Evolutionary conservation across 2,113 vertebrate genomes (phyloP).

Genomic region (Cephalopterus ornatus): DNA sequence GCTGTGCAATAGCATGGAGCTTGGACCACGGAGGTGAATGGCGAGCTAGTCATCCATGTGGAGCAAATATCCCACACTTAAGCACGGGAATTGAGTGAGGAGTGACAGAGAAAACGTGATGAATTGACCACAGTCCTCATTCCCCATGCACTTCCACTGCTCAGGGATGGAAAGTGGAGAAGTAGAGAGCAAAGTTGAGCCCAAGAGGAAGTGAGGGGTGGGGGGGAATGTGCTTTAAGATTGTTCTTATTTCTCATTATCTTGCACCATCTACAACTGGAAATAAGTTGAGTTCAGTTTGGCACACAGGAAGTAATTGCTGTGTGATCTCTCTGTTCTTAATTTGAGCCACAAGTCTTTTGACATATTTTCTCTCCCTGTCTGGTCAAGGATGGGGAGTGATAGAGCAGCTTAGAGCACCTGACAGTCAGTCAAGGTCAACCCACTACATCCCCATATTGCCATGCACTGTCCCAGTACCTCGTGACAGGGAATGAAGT

Average conservation of each 20-base stretch:
- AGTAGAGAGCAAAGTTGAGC: background rate
- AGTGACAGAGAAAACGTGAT: fast-evolving
- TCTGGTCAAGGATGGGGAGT: background rate
- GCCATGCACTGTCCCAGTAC: background rate
- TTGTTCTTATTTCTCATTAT: background rate
- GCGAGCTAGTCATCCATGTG: background rate
- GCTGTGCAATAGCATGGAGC: background rate
- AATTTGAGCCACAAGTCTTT: fast-evolving
- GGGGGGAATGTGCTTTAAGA: background rate
- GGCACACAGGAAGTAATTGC: fast-evolving
- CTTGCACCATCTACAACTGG: background rate
- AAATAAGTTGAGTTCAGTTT: background rate
- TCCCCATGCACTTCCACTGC: fast-evolving
- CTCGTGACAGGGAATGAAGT: background rate
- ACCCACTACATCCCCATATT: background rate
- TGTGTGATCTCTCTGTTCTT: background rate
- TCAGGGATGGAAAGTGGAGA: fast-evolving
- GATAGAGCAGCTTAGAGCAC: background rate
- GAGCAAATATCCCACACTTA: background rate
- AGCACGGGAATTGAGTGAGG: background rate
- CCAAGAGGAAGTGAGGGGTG: background rate
- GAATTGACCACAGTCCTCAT: background rate
- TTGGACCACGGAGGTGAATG: background rate
- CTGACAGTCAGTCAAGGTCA: background rate
- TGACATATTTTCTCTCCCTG: background rate